Base-by-base conservation (phyloP, 2,113 vertebrate genomes). In the Etheostoma spectabile region DNA sequence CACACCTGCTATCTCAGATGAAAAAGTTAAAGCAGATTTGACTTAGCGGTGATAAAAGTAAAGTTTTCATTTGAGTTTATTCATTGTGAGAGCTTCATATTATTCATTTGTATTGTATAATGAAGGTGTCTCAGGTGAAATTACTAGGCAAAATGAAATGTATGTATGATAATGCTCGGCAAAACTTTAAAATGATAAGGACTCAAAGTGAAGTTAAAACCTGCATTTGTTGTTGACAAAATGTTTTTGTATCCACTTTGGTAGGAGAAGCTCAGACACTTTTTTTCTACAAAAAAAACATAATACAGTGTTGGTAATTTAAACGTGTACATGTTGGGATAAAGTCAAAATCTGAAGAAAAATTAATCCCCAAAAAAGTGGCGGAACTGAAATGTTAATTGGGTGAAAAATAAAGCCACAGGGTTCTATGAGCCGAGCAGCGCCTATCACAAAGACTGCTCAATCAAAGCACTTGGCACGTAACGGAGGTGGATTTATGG, bases 401-500 rank as follows among this genome's bases (percentile, higher is more conserved):
- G 46, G 18, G 30, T 52, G 24, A 65, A 22, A 61, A 67, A 64
- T 19, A 22, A 49, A 53, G 45, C 27, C 35, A 46, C 1, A 1
- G n/a, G 33, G 22, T 7, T 14, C 49, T 13, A 55, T 64, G 49
- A 56, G 5, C 71, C 42, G 15, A 56, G 16, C 27, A 30, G 60
- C 55, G 0, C 11, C 22, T n/a, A 49, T 14, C 19, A 12, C 69
- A 16, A 49, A 19, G 42, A 45, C 46, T 4, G n/a, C n/a, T n/a
- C 30, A 30, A 61, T 79, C 55, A 11, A 73, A 69, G 15, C 45
- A 64, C 22, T 35, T 65, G 59, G 53, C 69, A 79, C 1, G 49
- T 27, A 63, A 80, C 51, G 0, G 45, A 74, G 33, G 76, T 63
- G 75, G 83, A 80, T 85, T 74, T 63, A 64, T 61, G 53, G 27